These are phyloP conservation scores for Hydropsyche betteni DNA, from an alignment of 2,888 invertebrate species.

Conservation along the genomic window DNA sequence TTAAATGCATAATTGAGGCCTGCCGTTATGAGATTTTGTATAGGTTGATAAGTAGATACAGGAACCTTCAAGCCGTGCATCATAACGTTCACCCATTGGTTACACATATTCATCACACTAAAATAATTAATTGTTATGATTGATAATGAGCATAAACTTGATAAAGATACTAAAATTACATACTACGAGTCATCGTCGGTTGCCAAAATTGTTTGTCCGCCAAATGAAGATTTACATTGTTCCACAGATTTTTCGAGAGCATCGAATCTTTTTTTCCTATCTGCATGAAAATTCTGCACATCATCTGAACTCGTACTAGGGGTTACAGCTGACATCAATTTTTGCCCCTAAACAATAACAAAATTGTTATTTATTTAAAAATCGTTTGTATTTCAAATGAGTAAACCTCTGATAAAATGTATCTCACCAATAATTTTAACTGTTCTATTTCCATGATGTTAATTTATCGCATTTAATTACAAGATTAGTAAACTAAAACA, in stretches of 20 bases:
- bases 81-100: constrained; percentile 79
- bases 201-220: constrained; percentile 65
- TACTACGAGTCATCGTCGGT: constrained; percentile 82
- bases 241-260: neutral
- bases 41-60: constrained; percentile 70
- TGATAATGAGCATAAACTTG: constrained; percentile 53
- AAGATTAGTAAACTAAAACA: neutral
- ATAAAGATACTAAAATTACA: constrained; percentile 53
- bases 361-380: constrained; percentile 1
- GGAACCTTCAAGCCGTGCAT: constrained; percentile 77
- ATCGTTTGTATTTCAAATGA: neutral
- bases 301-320: neutral
- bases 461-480: neutral
- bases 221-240: neutral
- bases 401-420: neutral
- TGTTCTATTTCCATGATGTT: constrained; percentile 21
- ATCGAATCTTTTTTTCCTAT: neutral
- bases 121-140: constrained; percentile 51
- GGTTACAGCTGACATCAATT: constrained; percentile 10
- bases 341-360: constrained; percentile 12
- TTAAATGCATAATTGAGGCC: constrained; percentile 65
- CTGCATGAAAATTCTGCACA: neutral
- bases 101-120: constrained; percentile 70
- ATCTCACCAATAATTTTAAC: neutral
- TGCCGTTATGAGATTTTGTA: constrained; percentile 64